Evolutionary conservation across 2,113 vertebrate species (phyloP).

Genomic region (Edolisoma coerulescens): DNA sequence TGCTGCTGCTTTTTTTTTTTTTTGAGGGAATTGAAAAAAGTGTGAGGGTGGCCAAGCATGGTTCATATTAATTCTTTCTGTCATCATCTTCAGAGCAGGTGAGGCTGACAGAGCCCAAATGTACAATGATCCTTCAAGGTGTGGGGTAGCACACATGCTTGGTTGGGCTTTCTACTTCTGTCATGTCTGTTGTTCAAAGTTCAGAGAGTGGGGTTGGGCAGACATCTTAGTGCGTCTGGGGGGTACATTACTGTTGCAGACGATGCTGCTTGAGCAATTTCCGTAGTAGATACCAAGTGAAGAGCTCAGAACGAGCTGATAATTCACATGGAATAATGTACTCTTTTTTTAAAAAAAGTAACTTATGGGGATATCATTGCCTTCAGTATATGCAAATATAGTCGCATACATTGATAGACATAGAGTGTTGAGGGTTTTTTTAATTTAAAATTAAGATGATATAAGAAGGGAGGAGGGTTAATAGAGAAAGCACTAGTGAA

Average conservation of each 20-base stretch:
- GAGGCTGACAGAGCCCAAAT: neutral
- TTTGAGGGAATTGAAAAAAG: neutral
- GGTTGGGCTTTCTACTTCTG: neutral
- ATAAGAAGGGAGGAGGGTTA: neutral
- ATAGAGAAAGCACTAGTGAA: neutral
- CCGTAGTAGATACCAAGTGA: neutral
- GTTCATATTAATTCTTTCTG: neutral
- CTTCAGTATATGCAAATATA: neutral
- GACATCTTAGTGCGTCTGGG: neutral
- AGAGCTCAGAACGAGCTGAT: neutral
- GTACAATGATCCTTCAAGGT: neutral
- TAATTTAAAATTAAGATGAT: neutral
- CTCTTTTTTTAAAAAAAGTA: too few species aligned
- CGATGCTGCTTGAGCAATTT: neutral
- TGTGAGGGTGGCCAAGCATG: neutral
- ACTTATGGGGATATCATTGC: accelerated
- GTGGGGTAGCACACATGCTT: neutral
- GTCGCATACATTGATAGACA: neutral
- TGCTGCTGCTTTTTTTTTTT: neutral
- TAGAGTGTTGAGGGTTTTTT: accelerated
- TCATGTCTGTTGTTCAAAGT: neutral
- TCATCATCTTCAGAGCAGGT: neutral
- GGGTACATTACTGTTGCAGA: neutral
- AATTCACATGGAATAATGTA: neutral
- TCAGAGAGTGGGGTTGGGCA: neutral